Evolutionary conservation across 2,113 vertebrate genomes (phyloP).

Genomic region (Machaerirhynchus nigripectus): DNA sequence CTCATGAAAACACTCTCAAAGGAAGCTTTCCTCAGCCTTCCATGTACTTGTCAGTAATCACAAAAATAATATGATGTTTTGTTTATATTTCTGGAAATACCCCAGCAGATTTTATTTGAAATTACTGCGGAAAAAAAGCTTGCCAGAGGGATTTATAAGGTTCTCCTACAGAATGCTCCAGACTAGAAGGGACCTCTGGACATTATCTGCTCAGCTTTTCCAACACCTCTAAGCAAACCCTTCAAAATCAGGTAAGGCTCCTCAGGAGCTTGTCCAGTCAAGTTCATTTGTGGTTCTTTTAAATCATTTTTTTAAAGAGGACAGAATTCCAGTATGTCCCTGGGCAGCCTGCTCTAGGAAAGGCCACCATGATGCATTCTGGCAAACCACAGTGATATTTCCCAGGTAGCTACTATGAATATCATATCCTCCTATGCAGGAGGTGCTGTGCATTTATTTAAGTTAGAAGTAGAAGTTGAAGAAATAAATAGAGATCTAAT

Average conservation of each 20-base stretch:
- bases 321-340: background rate
- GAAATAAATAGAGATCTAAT: background rate
- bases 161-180: background rate
- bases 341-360: background rate
- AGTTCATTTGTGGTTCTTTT: background rate
- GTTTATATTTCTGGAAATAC: background rate
- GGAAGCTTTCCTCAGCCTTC: background rate
- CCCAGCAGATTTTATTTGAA: background rate
- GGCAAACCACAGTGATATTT: background rate
- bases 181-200: background rate
- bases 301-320: background rate
- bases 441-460: background rate
- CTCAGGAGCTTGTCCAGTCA: background rate
- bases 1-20: background rate
- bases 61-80: background rate
- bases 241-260: background rate
- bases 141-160: background rate
- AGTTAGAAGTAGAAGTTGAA: background rate
- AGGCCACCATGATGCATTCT: background rate
- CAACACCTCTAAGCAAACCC: background rate
- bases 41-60: background rate
- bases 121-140: background rate
- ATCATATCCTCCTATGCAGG: background rate
- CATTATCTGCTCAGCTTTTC: background rate
- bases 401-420: background rate